Evolutionary conservation across 2,888 invertebrate species (phyloP).

Genomic region (Seladonia tumulorum): DNA sequence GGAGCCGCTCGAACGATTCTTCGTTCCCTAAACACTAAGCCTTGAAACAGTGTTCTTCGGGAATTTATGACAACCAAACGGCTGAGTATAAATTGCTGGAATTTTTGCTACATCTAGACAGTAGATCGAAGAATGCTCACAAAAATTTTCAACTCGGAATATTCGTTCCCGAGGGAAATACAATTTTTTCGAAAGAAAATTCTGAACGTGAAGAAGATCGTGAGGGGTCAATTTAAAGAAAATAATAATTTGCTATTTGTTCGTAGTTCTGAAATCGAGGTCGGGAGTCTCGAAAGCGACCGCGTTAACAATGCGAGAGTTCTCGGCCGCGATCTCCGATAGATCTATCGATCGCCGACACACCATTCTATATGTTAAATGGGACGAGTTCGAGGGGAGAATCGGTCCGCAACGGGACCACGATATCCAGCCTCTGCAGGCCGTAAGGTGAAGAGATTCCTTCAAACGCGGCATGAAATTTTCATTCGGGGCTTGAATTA

Average conservation of each 20-base stretch:
- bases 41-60: background rate
- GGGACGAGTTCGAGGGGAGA: constrained; percentile 58
- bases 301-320: constrained; percentile 49
- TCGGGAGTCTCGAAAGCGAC: background rate
- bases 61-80: background rate
- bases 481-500: constrained; percentile 51
- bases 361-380: constrained; percentile 64
- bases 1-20: background rate
- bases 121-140: background rate
- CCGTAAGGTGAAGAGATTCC: constrained; percentile 35
- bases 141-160: too few species aligned
- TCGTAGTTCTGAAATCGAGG: background rate
- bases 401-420: constrained; percentile 24
- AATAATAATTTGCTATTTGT: background rate
- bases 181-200: too few species aligned
- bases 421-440: constrained; percentile 4
- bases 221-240: background rate
- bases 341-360: constrained; percentile 43
- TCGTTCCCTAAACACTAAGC: background rate
- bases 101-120: background rate
- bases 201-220: background rate
- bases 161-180: too few species aligned
- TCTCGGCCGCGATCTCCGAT: constrained; percentile 31
- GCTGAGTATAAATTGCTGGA: background rate
- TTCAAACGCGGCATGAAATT: constrained; percentile 38